Conservation (phyloP, 2,888 invertebrate species). For the Adela reaumurella region DNA sequence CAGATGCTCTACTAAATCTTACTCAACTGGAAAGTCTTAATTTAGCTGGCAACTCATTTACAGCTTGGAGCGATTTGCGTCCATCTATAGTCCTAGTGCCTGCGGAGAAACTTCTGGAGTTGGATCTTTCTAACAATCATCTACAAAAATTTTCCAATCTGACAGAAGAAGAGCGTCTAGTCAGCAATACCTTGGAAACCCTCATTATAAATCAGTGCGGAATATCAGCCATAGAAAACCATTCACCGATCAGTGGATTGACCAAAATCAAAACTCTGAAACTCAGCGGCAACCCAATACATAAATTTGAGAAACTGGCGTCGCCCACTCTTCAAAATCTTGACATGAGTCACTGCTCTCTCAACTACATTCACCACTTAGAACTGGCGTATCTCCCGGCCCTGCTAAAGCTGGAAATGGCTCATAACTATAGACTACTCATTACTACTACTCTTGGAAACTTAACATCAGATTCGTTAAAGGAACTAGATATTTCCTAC, state of each 20-base stretch:
- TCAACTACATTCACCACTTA: slow-evolving; percentile 44
- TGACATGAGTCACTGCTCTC: slow-evolving; percentile 56
- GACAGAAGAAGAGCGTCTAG: slow-evolving; percentile 48
- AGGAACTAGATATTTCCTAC: slow-evolving; percentile 56
- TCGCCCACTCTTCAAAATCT: slow-evolving; percentile 50
- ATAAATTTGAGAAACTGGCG: slow-evolving; percentile 38
- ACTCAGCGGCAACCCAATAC: slow-evolving; percentile 50
- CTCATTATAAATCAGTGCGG: slow-evolving; percentile 62
- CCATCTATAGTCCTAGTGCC: slow-evolving; percentile 47
- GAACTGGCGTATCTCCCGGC: slow-evolving; percentile 57
- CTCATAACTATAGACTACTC: slow-evolving; percentile 57
- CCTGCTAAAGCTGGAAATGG: slow-evolving; percentile 58
- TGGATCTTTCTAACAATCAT: slow-evolving; percentile 65
- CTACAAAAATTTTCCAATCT: slow-evolving; percentile 49
- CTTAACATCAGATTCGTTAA: slow-evolving; percentile 50
- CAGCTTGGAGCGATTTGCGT: slow-evolving; percentile 53
- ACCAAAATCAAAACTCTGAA: slow-evolving; percentile 50
- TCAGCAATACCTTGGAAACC: slow-evolving; percentile 54
- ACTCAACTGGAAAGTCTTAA: slow-evolving; percentile 56
- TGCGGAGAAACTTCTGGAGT: slow-evolving; percentile 46
- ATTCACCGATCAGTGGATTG: slow-evolving; percentile 46
- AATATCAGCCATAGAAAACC: slow-evolving; percentile 50
- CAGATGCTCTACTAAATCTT: slow-evolving; percentile 47
- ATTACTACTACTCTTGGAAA: slow-evolving; percentile 33
- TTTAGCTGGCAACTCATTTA: slow-evolving; percentile 61